These are phyloP conservation scores for Amyelois transitella DNA, from an alignment of 1,140 invertebrate species.

Conservation along the genomic window DNA sequence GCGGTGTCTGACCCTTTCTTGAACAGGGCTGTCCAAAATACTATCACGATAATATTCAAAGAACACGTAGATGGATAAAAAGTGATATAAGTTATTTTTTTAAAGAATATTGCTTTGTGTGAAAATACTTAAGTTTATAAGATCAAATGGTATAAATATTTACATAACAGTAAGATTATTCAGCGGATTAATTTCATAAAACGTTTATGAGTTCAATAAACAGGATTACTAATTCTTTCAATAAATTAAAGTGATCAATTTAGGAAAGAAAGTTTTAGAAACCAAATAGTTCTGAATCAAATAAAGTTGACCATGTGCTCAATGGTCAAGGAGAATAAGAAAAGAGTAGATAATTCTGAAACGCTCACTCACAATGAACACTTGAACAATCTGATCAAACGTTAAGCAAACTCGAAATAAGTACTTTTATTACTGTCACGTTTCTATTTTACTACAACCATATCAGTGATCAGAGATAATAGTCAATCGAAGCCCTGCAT, in stretches of 20 bases:
- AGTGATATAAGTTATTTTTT: too few species aligned
- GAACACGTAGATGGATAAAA: too few species aligned
- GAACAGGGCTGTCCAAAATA: conserved; percentile 15
- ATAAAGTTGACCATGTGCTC: not conserved
- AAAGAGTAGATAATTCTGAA: not conserved
- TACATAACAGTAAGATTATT: too few species aligned
- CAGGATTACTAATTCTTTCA: too few species aligned
- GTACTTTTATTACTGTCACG: conserved; percentile 10
- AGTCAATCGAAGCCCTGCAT: not conserved
- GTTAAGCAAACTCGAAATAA: not conserved
- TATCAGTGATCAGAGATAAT: conserved; percentile 6
- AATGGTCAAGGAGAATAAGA: not conserved
- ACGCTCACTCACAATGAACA: not conserved
- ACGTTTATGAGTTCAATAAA: too few species aligned
- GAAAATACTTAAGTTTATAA: too few species aligned
- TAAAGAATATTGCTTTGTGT: too few species aligned
- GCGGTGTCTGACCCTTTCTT: conserved; percentile 13
- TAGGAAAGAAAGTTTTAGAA: too few species aligned
- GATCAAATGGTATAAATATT: too few species aligned
- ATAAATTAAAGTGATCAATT: too few species aligned
- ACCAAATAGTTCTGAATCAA: not conserved
- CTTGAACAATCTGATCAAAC: not conserved
- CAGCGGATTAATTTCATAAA: too few species aligned
- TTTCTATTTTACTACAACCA: conserved; percentile 9
- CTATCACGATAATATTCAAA: too few species aligned